Evolutionary conservation across 2,113 vertebrate species (phyloP).

Genomic region (Centropristis striata): DNA sequence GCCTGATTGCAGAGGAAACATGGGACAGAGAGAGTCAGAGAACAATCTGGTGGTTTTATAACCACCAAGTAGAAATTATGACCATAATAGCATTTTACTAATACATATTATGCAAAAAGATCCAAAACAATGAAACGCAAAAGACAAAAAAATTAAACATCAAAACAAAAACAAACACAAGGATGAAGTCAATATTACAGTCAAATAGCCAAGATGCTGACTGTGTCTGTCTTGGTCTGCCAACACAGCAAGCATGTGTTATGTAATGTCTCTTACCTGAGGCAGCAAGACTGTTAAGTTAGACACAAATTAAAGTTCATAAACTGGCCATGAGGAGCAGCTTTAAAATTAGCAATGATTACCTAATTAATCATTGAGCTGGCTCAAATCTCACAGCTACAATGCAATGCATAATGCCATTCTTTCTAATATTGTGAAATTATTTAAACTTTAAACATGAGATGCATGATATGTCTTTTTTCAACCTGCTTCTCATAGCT

Average conservation of each 20-base stretch:
- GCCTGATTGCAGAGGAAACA: background rate
- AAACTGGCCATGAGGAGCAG: background rate
- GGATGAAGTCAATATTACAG: background rate
- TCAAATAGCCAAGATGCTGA: background rate
- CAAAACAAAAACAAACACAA: background rate
- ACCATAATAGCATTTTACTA: background rate
- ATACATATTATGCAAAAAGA: no score
- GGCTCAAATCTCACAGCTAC: background rate
- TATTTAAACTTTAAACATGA: background rate
- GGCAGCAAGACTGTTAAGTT: background rate
- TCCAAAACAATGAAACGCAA: background rate
- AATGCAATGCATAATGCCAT: background rate
- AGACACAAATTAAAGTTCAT: background rate
- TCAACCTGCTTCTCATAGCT: no score
- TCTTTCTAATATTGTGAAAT: background rate
- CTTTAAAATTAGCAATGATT: background rate
- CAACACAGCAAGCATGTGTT: conserved; percentile 7
- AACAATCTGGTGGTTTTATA: background rate
- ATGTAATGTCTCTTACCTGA: conserved; percentile 12
- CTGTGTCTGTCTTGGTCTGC: background rate
- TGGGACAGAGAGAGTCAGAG: background rate
- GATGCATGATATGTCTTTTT: no score
- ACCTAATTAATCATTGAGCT: background rate
- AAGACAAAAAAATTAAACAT: background rate
- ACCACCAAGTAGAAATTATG: background rate